A percentile compares a stretch with the other conserved stretches of the same genome.
phyloP scores from a whole-genome alignment of 1,140 invertebrate species.

The Zaprionus kolodkinae region DNA sequence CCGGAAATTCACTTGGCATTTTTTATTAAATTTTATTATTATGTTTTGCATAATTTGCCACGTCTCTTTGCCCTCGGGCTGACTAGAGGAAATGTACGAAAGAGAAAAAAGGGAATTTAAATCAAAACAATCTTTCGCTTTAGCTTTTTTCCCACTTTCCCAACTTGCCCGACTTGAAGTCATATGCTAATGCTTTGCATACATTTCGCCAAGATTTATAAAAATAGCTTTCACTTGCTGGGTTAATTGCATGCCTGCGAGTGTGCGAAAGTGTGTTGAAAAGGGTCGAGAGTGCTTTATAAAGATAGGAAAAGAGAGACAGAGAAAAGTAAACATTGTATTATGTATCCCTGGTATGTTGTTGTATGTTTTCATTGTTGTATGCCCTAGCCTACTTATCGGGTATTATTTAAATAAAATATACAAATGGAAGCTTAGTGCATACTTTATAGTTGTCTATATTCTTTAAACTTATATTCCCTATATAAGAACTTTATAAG shows the following conservation, averaged over 20 bases:
- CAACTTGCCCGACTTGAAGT: neutral
- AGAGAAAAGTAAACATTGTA: too few relatives aligned
- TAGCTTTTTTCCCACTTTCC: neutral
- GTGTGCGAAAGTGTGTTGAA: neutral
- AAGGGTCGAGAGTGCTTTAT: neutral
- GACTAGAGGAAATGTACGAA: neutral
- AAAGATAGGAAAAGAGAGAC: neutral
- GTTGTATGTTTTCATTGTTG: too few relatives aligned
- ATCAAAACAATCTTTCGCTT: conserved; percentile 11
- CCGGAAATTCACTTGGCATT: conserved; percentile 48
- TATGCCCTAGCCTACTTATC: too few relatives aligned
- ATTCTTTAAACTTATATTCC: too few relatives aligned
- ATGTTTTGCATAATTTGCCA: conserved; percentile 76
- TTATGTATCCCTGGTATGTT: too few relatives aligned
- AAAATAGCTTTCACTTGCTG: neutral
- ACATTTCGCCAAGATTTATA: conserved; percentile 2
- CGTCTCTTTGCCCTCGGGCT: conserved; percentile 3
- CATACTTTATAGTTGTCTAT: too few relatives aligned
- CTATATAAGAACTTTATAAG: too few relatives aligned
- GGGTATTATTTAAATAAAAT: too few relatives aligned
- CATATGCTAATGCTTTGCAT: conserved; percentile 9
- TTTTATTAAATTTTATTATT: conserved; percentile 79
- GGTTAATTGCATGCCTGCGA: conserved; percentile 2
- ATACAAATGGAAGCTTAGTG: too few relatives aligned
- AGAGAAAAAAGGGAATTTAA: conserved; percentile 2